Evolutionary conservation across 1,140 invertebrate genomes (phyloP).

Genomic region (Eciton burchellii): DNA sequence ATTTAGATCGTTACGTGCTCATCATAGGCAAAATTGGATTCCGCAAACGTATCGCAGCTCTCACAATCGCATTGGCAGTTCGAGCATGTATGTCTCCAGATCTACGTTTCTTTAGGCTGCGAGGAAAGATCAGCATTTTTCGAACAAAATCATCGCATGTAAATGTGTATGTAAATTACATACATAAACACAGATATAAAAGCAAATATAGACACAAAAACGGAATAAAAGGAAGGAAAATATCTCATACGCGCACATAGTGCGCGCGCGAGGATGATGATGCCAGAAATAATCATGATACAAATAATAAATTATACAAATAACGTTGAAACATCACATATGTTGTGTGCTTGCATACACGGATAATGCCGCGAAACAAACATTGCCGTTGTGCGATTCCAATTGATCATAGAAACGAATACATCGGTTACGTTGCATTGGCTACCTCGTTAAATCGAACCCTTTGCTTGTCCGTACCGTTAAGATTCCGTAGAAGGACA

Average conservation of each 20-base stretch:
- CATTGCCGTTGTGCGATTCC: background rate
- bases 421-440: conserved; percentile 35
- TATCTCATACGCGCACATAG: too few relatives aligned
- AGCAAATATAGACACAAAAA: too few relatives aligned
- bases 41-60: conserved; percentile 53
- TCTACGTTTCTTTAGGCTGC: background rate
- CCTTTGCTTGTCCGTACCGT: conserved; percentile 66
- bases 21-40: conserved; percentile 66
- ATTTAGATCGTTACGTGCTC: conserved; percentile 53
- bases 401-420: conserved; percentile 39
- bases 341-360: conserved; percentile 3
- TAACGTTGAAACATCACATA: background rate
- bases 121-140: background rate
- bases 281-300: too few relatives aligned
- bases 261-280: too few relatives aligned
- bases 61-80: background rate
- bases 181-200: too few relatives aligned
- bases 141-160: too few relatives aligned
- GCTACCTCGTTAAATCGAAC: conserved; percentile 57
- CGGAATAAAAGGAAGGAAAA: too few relatives aligned
- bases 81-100: background rate
- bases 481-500: conserved; percentile 59
- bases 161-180: too few relatives aligned
- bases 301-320: too few relatives aligned
- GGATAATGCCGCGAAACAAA: conserved; percentile 18